These are phyloP conservation scores for Cataglyphis hispanica DNA, from an alignment of 1,140 invertebrate genomes.

Conservation along the genomic window DNA sequence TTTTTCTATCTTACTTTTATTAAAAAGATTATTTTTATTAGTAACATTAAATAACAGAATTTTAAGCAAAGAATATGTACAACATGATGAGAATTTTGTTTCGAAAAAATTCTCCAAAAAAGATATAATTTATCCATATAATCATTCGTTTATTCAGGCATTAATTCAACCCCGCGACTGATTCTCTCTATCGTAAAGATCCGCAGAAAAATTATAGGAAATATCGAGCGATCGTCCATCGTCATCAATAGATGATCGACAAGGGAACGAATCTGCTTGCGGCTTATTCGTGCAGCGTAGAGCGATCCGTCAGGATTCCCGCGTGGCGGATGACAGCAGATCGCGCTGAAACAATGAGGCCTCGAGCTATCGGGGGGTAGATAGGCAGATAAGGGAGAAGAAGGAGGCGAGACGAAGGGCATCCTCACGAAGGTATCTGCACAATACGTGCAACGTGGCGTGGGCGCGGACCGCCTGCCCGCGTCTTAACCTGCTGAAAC, in stretches of 20 bases:
- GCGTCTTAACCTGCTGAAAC: conserved; percentile 81
- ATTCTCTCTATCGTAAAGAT: neutral
- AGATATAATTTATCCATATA: neutral
- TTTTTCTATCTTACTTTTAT: too few relatives aligned
- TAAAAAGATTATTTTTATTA: neutral
- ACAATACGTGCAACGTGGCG: conserved; percentile 74
- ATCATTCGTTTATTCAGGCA: neutral
- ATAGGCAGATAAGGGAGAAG: neutral
- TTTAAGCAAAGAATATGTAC: neutral
- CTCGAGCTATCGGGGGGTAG: conserved; percentile 36
- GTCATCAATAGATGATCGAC: conserved; percentile 17
- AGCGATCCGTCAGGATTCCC: conserved; percentile 30
- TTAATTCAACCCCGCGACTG: neutral
- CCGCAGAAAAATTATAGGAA: conserved; percentile 23
- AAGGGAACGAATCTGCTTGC: conserved; percentile 7
- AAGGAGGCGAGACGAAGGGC: neutral
- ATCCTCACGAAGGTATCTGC: conserved; percentile 59
- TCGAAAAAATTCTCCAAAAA: neutral
- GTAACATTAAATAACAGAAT: neutral
- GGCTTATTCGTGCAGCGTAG: neutral
- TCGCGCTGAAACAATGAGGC: conserved; percentile 78
- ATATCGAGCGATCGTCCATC: neutral
- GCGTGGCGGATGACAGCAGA: conserved; percentile 74
- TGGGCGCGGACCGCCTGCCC: conserved; percentile 76
- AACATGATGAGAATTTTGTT: neutral